Evolutionary conservation across 23 tunicate species (phyloP), one percentile per base, ranked within the genome.

Genomic region (Clavelina lepadiformis): DNA sequence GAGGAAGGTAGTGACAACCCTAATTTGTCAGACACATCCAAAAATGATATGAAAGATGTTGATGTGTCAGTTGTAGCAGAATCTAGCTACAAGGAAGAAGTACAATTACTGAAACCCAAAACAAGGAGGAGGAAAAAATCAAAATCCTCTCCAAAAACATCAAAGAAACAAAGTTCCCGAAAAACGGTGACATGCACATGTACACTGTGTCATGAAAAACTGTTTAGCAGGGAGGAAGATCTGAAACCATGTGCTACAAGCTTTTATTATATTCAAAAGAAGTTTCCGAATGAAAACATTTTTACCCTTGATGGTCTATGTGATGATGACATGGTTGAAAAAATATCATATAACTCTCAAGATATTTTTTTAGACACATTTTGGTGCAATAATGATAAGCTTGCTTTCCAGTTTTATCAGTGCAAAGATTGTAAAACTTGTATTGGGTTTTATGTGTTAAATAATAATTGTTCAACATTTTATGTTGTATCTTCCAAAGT

Each of bases 331-430:
- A n/a, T n/a, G n/a, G n/a, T n/a, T n/a, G n/a, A n/a, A n/a, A 51
- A 47, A 33, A 30, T 51, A 13, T 21, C 28, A 33, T 34, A 25
- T 25, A 45, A 41, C n/a, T 24, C 23, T 11, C 36, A 55, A 6
- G 54, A 23, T 19, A 60, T 69, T 7, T 23, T 15, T 8, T 33
- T 82, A n/a, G 71, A 82, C 51, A 25, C 61, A 25, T 68, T 56
- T 3, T 82, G 89, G 89, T 65, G 72, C 46, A 69, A 78, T 13
- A 29, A n/a, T n/a, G 89, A 82, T 33, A 67, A 82, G 44, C 49
- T 45, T 1, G 80, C 89, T 44, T 82, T 33, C 21, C 72, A 64
- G 45, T 62, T 82, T 52, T 69, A 46, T 35, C 46, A 56, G 3
- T 82, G 89, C 71, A 28, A 13, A 2, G 30, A 20, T 35, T 82